phyloP scores from a whole-genome alignment of 2,113 vertebrate species.

The Coturnix japonica region DNA sequence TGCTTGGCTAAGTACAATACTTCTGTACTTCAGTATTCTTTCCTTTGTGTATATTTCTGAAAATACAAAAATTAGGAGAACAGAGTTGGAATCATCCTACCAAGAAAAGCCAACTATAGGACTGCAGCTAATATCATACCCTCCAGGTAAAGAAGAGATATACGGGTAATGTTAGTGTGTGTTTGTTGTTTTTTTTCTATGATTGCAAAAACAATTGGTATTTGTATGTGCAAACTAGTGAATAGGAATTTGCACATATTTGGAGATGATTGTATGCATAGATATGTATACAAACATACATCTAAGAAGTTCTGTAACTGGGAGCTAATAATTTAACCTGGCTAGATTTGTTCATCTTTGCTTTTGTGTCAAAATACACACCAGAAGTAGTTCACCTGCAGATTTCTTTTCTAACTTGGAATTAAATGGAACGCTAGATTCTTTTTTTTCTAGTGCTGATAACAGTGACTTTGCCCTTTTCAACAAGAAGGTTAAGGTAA shows the following conservation, averaged over 20 bases:
- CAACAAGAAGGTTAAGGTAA: neutral
- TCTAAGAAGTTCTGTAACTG: neutral
- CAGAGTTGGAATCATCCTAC: neutral
- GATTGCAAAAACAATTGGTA: neutral
- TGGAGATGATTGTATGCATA: neutral
- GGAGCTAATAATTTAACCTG: neutral
- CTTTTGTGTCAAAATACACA: neutral
- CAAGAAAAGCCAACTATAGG: neutral
- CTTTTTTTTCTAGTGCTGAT: neutral
- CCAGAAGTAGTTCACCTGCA: neutral
- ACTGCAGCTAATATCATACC: neutral
- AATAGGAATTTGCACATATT: fast-evolving
- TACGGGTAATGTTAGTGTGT: neutral
- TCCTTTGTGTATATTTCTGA: neutral
- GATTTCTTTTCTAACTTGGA: neutral
- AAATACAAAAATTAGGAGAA: neutral
- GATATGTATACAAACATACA: too few relatives aligned
- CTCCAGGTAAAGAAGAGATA: neutral
- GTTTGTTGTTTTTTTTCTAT: neutral
- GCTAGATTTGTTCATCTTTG: neutral
- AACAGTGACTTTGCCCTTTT: neutral
- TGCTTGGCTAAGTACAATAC: neutral
- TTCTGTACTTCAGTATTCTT: neutral
- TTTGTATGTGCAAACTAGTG: neutral
- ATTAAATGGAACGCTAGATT: neutral